Evolutionary conservation across 2,113 vertebrate species (phyloP).

Genomic region (Passerina amoena): DNA sequence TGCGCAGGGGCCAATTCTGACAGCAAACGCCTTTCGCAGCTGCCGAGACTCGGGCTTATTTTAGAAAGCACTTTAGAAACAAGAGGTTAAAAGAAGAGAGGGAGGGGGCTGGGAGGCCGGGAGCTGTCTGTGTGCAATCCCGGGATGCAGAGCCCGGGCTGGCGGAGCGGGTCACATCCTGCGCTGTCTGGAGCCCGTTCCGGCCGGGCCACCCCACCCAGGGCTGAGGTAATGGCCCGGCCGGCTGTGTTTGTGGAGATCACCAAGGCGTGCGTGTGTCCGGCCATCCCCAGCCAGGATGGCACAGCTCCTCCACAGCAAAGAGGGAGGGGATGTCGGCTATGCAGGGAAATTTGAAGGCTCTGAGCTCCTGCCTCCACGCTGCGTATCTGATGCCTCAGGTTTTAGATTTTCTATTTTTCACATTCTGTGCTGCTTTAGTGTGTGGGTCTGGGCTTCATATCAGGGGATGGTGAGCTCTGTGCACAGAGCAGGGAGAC

Average conservation of each 20-base stretch:
- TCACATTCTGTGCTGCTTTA: background rate
- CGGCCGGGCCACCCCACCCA: constrained; percentile 66
- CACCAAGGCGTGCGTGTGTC: constrained; percentile 43
- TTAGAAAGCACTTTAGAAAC: constrained; percentile 71
- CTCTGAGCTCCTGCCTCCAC: background rate
- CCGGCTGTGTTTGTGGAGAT: constrained; percentile 56
- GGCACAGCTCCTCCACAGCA: background rate
- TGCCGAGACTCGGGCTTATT: constrained; percentile 52
- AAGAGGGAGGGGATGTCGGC: background rate
- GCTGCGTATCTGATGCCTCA: background rate
- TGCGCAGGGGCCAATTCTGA: constrained; percentile 52
- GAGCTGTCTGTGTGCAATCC: constrained; percentile 7
- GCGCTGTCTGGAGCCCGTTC: constrained; percentile 48
- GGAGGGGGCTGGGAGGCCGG: background rate
- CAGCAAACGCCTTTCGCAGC: constrained; percentile 39
- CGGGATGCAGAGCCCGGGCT: constrained; percentile 22
- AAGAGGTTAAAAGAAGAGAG: constrained; percentile 54
- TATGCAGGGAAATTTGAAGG: background rate
- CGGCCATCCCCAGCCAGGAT: background rate
- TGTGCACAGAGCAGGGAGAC: background rate
- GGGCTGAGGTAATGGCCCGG: constrained; percentile 67
- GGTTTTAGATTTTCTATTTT: background rate
- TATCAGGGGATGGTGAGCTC: background rate
- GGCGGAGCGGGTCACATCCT: constrained; percentile 44
- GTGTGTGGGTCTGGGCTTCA: background rate